These are phyloP conservation scores for Chrysaora quinquecirrha DNA, from an alignment of 30 jellyfish, hydroid and myxozoan genomes.

Conservation along the genomic window DNA sequence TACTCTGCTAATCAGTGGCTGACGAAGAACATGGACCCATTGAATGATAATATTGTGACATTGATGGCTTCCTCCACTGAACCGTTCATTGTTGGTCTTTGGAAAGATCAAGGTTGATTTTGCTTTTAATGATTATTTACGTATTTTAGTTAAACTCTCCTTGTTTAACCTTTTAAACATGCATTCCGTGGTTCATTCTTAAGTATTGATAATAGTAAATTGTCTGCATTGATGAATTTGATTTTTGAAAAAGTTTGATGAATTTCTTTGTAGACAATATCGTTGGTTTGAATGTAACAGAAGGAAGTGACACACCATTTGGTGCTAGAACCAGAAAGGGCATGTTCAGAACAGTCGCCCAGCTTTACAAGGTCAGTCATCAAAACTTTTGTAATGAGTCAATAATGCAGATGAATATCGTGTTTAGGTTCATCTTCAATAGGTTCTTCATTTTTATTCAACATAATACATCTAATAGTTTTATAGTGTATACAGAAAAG, in stretches of 20 bases:
- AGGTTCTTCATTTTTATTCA: no score
- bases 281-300: conserved; percentile 97
- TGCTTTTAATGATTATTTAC: not conserved
- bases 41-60: conserved; percentile 92
- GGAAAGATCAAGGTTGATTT: conserved; percentile 86
- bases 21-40: conserved; percentile 99
- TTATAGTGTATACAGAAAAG: no score
- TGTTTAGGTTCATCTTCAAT: no score
- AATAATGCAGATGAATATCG: no score
- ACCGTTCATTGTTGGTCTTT: conserved; percentile 82
- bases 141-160: no score
- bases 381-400: no score
- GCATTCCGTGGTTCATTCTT: no score
- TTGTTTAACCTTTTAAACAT: no score
- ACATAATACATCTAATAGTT: no score
- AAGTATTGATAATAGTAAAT: no score
- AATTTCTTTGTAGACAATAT: conserved; percentile 74
- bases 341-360: conserved; percentile 99
- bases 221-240: no score
- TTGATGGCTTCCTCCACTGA: conserved; percentile 92
- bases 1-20: conserved; percentile 98
- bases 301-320: conserved; percentile 89
- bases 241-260: no score
- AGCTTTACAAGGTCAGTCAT: conserved; percentile 90
- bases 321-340: conserved; percentile 99